A percentile compares a stretch with the other conserved stretches of the same genome.
These are phyloP conservation scores for Denticeps clupeoides DNA, from an alignment of 2,797 vertebrate species.

Conservation along the genomic window DNA sequence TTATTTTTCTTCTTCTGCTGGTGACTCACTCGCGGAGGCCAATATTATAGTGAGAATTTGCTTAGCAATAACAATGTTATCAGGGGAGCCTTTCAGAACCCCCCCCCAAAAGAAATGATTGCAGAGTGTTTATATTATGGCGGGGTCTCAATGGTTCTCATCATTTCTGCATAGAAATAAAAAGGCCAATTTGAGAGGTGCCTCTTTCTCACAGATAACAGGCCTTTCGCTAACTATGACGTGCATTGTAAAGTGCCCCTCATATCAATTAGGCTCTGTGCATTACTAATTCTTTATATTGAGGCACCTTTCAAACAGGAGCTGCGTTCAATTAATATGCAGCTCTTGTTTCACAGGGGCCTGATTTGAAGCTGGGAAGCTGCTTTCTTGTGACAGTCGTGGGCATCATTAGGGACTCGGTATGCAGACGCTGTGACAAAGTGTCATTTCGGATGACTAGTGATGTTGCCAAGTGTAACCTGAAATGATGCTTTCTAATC, in stretches of 20 bases:
- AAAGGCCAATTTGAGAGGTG: too few relatives aligned
- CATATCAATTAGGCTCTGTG: constrained; percentile 4
- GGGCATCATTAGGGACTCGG: constrained; percentile 10
- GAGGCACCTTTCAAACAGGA: neutral
- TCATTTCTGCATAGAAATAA: too few relatives aligned
- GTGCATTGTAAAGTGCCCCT: constrained; percentile 11
- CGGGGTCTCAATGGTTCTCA: too few relatives aligned
- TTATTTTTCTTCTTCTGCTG: too few relatives aligned
- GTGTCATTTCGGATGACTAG: constrained; percentile 12
- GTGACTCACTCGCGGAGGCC: too few relatives aligned
- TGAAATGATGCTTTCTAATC: constrained; percentile 16
- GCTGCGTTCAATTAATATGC: constrained; percentile 5
- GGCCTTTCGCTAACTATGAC: too few relatives aligned
- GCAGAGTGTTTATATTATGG: too few relatives aligned
- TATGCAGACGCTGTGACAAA: constrained; percentile 1
- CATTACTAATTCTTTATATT: constrained; percentile 1
- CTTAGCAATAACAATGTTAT: too few relatives aligned
- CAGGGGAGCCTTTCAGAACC: too few relatives aligned
- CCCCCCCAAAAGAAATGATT: too few relatives aligned
- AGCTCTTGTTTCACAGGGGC: constrained; percentile 1
- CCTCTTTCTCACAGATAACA: too few relatives aligned
- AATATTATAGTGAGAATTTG: too few relatives aligned
- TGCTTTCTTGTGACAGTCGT: constrained; percentile 14
- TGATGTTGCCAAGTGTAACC: constrained; percentile 16
- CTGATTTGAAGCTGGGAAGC: neutral